Conservation (phyloP, 2,888 invertebrate species). For the Pyrrhia umbra region DNA sequence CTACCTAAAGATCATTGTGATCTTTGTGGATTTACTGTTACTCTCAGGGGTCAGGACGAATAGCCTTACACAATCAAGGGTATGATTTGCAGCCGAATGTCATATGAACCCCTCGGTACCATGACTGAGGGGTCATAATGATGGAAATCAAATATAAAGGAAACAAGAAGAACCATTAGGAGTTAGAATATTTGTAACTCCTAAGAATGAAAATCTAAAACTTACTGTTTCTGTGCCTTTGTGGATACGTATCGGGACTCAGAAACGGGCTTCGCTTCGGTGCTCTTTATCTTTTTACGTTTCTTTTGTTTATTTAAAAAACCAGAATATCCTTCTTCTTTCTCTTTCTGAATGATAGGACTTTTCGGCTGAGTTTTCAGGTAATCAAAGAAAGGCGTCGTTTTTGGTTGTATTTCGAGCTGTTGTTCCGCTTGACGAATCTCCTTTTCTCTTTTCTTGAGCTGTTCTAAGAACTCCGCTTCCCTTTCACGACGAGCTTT, state of each 20-base stretch:
- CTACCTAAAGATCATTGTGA: no score
- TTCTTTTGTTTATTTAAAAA: not conserved
- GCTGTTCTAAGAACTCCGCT: slow-evolving; percentile 20
- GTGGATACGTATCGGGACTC: not conserved
- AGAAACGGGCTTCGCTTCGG: not conserved
- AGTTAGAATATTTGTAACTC: no score
- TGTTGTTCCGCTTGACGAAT: slow-evolving; percentile 8
- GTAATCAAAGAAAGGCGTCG: not conserved
- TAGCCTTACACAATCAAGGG: no score
- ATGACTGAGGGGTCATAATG: no score
- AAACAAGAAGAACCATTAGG: no score
- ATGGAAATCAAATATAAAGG: no score
- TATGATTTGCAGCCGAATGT: no score
- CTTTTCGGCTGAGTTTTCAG: not conserved
- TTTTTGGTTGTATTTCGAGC: slow-evolving; percentile 11
- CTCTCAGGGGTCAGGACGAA: no score
- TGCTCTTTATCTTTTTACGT: not conserved
- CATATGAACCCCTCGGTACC: no score
- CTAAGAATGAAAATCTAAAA: not conserved
- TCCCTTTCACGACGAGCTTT: slow-evolving; percentile 29
- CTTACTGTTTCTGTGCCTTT: not conserved
- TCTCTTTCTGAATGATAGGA: not conserved
- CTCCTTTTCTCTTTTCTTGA: slow-evolving; percentile 22
- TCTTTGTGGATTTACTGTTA: no score
- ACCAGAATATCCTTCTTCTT: not conserved